Evolutionary conservation across 2,797 vertebrate species (phyloP).

Genomic region (Discoglossus pictus): DNA sequence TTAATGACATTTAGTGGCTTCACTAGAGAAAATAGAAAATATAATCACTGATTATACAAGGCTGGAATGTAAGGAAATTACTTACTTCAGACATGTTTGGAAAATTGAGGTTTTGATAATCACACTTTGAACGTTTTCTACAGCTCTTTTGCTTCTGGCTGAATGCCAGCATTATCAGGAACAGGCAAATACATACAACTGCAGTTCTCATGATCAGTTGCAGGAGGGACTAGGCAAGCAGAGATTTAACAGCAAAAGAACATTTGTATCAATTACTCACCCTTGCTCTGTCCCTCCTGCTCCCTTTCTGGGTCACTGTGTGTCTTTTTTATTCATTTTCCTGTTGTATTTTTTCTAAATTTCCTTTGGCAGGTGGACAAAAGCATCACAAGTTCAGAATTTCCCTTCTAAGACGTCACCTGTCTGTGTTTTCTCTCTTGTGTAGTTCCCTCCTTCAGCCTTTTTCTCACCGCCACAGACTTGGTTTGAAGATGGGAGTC

Average conservation of each 20-base stretch:
- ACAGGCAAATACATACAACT: constrained; percentile 29
- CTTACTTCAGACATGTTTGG: constrained; percentile 19
- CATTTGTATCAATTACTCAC: constrained; percentile 6
- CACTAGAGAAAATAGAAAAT: no score
- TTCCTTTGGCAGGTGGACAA: constrained; percentile 22
- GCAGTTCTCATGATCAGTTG: constrained; percentile 42
- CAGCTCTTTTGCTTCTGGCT: constrained; percentile 11
- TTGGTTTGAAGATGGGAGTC: constrained; percentile 8
- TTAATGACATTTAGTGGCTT: no score
- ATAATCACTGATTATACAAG: not conserved
- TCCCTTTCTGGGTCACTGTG: not conserved
- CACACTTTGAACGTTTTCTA: constrained; percentile 3
- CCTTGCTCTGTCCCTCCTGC: constrained; percentile 15
- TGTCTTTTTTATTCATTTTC: constrained; percentile 8
- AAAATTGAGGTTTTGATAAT: not conserved
- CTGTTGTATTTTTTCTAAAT: constrained; percentile 6
- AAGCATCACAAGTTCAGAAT: constrained; percentile 13
- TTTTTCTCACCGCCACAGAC: not conserved
- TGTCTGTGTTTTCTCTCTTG: constrained; percentile 3
- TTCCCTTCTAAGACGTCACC: constrained; percentile 13
- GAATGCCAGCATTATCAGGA: constrained; percentile 31
- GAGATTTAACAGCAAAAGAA: constrained; percentile 27
- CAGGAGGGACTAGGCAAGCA: constrained; percentile 36
- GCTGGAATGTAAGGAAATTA: not conserved
- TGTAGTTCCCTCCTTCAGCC: not conserved